Conservation (phyloP, 1,140 invertebrate genomes). For the Psilanteris sp. region DNA sequence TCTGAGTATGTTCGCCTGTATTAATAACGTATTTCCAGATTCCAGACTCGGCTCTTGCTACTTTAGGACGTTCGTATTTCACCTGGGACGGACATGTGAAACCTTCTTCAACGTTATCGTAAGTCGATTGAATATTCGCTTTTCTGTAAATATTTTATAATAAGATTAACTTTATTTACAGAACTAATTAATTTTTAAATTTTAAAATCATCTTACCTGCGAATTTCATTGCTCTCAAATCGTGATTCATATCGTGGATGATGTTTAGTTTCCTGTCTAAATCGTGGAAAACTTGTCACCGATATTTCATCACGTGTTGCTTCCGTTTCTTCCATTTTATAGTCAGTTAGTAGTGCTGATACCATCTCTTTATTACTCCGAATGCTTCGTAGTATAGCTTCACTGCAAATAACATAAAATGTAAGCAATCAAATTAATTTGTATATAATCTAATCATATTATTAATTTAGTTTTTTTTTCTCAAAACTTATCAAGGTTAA, state of each 20-base stretch:
- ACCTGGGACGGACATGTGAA: conserved; percentile 91
- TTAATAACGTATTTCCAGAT: conserved; percentile 94
- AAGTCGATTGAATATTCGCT: conserved; percentile 74
- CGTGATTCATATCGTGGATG: conserved; percentile 67
- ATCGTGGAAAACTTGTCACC: conserved; percentile 20
- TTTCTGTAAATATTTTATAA: conserved; percentile 76
- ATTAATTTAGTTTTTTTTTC: too few species aligned
- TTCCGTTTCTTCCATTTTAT: conserved; percentile 70
- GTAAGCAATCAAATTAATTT: too few species aligned
- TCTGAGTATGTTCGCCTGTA: conserved; percentile 91
- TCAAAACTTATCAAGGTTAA: too few species aligned
- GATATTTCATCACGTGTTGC: conserved; percentile 34
- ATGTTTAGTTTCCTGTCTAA: conserved; percentile 42
- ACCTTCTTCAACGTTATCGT: conserved; percentile 82
- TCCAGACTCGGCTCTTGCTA: conserved; percentile 89
- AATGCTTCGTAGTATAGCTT: conserved; percentile 88
- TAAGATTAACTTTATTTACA: background rate
- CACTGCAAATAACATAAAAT: conserved; percentile 80
- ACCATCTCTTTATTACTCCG: conserved; percentile 85
- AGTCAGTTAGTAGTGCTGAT: conserved; percentile 85
- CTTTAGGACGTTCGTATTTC: conserved; percentile 90
- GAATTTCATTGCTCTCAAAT: conserved; percentile 77
- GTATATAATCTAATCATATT: too few species aligned
- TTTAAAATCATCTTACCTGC: conserved; percentile 66
- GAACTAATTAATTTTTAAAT: conserved; percentile 1